Base-by-base conservation (phyloP, 2,113 vertebrate genomes). In the Arenaria interpres region DNA sequence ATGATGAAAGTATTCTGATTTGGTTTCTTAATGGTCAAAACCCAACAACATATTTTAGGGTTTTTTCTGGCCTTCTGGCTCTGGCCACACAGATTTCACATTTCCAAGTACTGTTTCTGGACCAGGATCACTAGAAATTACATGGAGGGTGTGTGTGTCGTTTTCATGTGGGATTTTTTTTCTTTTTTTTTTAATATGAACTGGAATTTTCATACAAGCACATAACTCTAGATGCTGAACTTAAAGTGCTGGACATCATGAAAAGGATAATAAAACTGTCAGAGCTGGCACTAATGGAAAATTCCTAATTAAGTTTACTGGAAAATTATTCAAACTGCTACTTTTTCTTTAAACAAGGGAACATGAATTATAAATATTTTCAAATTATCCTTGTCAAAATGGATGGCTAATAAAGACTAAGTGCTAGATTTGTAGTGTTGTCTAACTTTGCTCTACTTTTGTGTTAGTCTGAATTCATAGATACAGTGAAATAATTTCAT, bases 311-410 rank as follows among this genome's bases (percentile, higher is more conserved):
- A 77, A 54, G 25, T 59, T 77, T 78, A 43, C 51, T 86, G 33
- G 51, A 74, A 92, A 86, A 81, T 46, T 81, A 37, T 91, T 89
- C 60, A 51, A 87, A 56, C 33, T 71, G 37, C 45, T 86, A 24
- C 17, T 59, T 68, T 86, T 84, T 80, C 35, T 28, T 51, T 50
- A 18, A 7, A 41, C 9, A 9, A 32, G 20, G 28, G 45, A 84
- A 46, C 23, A 21, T 81, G 41, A 85, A 86, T 92, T 95, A 84
- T 50, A 90, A 90, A 62, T 90, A 45, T 76, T 90, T 90, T 68
- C 43, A 92, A 92, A 76, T 92, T 75, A 92, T 59, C 37, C 41
- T 15, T 92, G 78, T 77, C 63, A 80, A 88, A 83, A 50, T 30
- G 17, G 41, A 39, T 73, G 66, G 41, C 30, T 77, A 77, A 73